Base-by-base conservation (phyloP, 92 coral and sea anemone genomes). In the Parazoanthus swiftii region DNA sequence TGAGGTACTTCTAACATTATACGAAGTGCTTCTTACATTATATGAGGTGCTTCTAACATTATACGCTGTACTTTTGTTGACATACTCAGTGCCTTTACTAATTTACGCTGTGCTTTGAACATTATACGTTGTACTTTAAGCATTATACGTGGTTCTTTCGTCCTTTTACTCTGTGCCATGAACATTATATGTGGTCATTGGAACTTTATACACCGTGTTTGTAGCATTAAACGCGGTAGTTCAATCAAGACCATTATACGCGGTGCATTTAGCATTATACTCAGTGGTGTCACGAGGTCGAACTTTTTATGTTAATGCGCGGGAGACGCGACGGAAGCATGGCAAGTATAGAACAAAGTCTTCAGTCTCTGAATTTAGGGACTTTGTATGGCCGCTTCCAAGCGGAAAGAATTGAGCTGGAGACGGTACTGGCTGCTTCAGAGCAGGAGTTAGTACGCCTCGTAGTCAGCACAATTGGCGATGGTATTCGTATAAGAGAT, bases 201-300 rank as follows among this genome's bases (percentile, higher is more conserved):
- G 51, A 26, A 73, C 89, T 44, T 86, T 50, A 86, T 86, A 51
- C 46, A 81, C 8, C 56, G 89, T 86, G 73, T 82, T 77, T 75
- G 46, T 4, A 44, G 8, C 50, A 44, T 44, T 44, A 44, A 4
- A 44, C 50, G 50, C 50, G 50, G 50, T 44, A 7, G 5, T 44
- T 44, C 8, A 7, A 44, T 4, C 50, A 44, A 4, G 50, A 26
- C 43, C 89, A 29, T 76, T 48, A 46, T 86, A 86, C 58, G 83
- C 66, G 76, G 89, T 86, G 82, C 58, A 2, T 86, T 74, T 33
- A 4, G 21, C 77, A 88, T 92, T 88, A 29, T 29, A 29, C 33
- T 29, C 33, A 29, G 33, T 29, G 36, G 13, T 73, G 39, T 8
- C 23, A 20, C 39, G 3, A 29, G 7, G 20, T 44, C 79, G 48